Base-by-base conservation (phyloP, 1,140 invertebrate genomes). In the Tetranychus cinnabarinus region DNA sequence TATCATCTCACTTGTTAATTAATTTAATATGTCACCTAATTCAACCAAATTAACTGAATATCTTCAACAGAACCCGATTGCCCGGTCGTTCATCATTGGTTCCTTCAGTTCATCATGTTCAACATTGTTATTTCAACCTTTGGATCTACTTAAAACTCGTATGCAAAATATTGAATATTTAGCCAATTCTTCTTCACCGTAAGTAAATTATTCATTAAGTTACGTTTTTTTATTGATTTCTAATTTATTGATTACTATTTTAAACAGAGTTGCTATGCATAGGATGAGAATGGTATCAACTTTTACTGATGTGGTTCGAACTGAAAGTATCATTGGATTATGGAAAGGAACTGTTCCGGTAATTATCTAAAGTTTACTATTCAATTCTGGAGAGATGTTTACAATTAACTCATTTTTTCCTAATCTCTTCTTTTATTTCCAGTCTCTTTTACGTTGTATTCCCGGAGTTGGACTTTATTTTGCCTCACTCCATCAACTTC, bases 381-480 rank as follows among this genome's bases (percentile, higher is more conserved):
- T 68, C n/a, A 36, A 33, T 36, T 42, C 42, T 2, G 34, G 2
- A 42, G 10, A 42, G 39, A 6, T 5, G 10, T n/a, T 62, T n/a
- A 52, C n/a, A 36, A 31, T 56, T 54, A 13, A 46, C 23, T 13
- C 2, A 62, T 12, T 42, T 34, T n/a, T 59, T 23, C 34, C 12
- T 12, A 31, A 50, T 36, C 37, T 47, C 42, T n/a, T n/a, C n/a
- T 62, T 33, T 37, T 62, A 15, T 36, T 13, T 54, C 7, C 31
- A 87, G 78, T 88, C 86, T 3, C 77, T 93, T 56, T 79, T 81
- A 5, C 77, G 88, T 66, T 86, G 85, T 68, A 83, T 91, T 31
- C 88, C 88, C 48, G 88, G 89, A 55, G 85, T 92, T 56, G 88
- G 88, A 12, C 73, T 95, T 10, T 91, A 95, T 71, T 92, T 92